Evolutionary conservation across 2,797 vertebrate genomes (phyloP).

Genomic region (Enteromius radiatus): DNA sequence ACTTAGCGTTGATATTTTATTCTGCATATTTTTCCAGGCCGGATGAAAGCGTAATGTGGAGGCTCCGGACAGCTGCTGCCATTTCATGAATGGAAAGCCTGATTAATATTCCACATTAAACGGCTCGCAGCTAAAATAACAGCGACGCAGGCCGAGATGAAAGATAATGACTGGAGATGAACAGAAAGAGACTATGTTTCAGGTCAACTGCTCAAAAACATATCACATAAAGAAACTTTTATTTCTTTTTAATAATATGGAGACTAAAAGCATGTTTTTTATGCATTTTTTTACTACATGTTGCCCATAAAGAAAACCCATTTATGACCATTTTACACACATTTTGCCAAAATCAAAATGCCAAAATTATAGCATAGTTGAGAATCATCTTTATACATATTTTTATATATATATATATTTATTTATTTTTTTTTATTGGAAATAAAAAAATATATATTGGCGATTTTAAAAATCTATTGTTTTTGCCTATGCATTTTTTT

Average conservation of each 20-base stretch:
- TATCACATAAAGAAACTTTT: background rate
- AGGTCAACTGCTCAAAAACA: background rate
- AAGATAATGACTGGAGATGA: constrained; percentile 5
- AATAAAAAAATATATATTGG: too few species aligned
- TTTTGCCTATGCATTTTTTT: too few species aligned
- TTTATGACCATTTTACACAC: too few species aligned
- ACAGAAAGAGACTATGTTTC: background rate
- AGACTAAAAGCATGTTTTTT: background rate
- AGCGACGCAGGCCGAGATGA: constrained; percentile 15
- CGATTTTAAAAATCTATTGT: too few species aligned
- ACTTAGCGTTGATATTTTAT: constrained; percentile 59
- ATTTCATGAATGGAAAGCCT: constrained; percentile 53
- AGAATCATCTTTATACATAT: too few species aligned
- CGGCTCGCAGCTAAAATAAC: constrained; percentile 54
- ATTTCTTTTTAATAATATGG: background rate
- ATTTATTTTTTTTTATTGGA: too few species aligned
- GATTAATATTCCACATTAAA: constrained; percentile 51
- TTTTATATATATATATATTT: too few species aligned
- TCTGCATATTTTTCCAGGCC: constrained; percentile 33
- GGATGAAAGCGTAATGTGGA: constrained; percentile 14
- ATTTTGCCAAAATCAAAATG: too few species aligned
- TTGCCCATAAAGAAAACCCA: too few species aligned
- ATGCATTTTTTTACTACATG: background rate
- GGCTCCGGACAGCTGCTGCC: constrained; percentile 10
- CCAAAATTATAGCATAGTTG: too few species aligned